These are phyloP conservation scores for Poecilia wingei DNA, from an alignment of 2,797 vertebrate genomes.

Conservation along the genomic window DNA sequence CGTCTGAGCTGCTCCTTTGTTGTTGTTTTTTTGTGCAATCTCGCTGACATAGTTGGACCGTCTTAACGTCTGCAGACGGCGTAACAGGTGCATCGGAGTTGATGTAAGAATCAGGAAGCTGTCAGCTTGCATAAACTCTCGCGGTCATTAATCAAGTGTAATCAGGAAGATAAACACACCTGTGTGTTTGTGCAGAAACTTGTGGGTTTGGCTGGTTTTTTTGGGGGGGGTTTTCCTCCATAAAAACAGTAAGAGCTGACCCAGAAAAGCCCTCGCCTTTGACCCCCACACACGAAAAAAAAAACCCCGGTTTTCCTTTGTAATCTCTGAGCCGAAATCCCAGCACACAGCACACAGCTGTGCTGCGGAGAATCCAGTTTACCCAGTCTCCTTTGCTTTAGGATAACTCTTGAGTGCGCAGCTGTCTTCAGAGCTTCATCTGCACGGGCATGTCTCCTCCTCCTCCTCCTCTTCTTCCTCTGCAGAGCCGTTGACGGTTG, in stretches of 20 bases:
- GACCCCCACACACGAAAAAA: not conserved
- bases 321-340: constrained; percentile 26
- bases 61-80: constrained; percentile 3
- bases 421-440: constrained; percentile 54
- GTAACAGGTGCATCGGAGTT: constrained; percentile 32
- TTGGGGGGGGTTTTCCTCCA: not conserved
- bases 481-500: constrained; percentile 68
- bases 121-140: constrained; percentile 9
- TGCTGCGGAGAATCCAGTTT: constrained; percentile 67
- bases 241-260: constrained; percentile 6
- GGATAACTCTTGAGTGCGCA: constrained; percentile 37
- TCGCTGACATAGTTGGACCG: not conserved
- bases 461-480: constrained; percentile 5
- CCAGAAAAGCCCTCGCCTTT: not conserved
- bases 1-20: not conserved
- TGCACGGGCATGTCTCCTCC: constrained; percentile 69
- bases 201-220: too few species aligned
- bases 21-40: too few species aligned
- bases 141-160: not conserved
- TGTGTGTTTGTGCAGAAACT: not conserved
- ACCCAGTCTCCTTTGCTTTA: constrained; percentile 51
- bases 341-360: constrained; percentile 17
- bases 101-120: constrained; percentile 5
- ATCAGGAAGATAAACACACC: constrained; percentile 5
- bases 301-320: constrained; percentile 2